Evolutionary conservation across 2,888 invertebrate species (phyloP).

Genomic region (Sarcophaga rosellei): DNA sequence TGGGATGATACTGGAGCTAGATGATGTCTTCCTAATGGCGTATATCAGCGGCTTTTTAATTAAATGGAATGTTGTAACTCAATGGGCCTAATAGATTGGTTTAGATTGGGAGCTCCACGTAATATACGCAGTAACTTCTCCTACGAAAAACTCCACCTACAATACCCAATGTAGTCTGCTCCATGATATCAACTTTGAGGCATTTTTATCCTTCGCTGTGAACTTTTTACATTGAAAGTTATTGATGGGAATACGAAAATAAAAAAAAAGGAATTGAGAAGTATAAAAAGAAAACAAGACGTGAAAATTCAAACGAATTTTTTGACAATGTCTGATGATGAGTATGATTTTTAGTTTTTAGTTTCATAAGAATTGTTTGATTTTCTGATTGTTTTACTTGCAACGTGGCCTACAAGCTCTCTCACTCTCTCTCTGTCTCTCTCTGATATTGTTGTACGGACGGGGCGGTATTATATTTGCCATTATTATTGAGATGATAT

Average conservation of each 20-base stretch:
- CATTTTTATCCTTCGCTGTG: background rate
- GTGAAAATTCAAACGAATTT: background rate
- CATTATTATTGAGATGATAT: conserved; percentile 53
- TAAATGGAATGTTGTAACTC: no score
- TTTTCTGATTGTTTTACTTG: conserved; percentile 41
- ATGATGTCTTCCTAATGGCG: no score
- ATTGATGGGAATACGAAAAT: background rate
- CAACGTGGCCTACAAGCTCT: background rate
- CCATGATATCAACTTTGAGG: background rate
- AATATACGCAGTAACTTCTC: no score
- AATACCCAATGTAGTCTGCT: background rate
- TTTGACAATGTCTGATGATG: conserved; percentile 53
- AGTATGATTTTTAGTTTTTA: conserved; percentile 43
- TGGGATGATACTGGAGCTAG: no score
- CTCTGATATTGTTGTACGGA: conserved; percentile 20
- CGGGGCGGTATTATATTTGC: conserved; percentile 50
- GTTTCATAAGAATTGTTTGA: conserved; percentile 51
- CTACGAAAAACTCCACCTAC: no score
- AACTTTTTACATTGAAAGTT: conserved; percentile 23
- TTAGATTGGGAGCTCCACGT: no score
- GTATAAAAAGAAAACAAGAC: no score
- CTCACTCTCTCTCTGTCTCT: background rate
- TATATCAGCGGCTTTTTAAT: no score
- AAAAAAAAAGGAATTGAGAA: no score
- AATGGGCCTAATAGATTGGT: no score